Conservation (phyloP, 1,140 invertebrate genomes). For the Oscheius sp. region DNA sequence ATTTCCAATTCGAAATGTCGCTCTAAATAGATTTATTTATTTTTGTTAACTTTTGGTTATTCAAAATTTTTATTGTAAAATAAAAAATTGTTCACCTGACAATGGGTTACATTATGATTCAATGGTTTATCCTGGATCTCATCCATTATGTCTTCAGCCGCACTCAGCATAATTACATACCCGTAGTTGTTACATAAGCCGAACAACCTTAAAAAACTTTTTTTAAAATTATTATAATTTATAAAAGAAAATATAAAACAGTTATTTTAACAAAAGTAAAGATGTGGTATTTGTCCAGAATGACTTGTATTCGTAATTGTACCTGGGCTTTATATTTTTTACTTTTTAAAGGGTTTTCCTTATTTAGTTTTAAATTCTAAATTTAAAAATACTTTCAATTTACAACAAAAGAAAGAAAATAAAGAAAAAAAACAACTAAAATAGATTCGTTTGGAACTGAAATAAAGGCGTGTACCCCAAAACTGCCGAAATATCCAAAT, state of each 20-base stretch:
- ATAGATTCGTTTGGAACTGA: not conserved
- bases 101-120: not conserved
- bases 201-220: slow-evolving; percentile 35
- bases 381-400: no score
- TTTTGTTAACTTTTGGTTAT: not conserved
- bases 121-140: not conserved
- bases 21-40: slow-evolving; percentile 24
- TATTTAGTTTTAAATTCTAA: no score
- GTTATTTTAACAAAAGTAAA: not conserved
- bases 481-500: no score
- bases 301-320: no score
- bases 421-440: not conserved
- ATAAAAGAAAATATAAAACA: not conserved
- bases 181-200: slow-evolving; percentile 47
- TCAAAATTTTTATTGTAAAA: not conserved
- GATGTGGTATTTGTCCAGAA: not conserved
- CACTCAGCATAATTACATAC: slow-evolving; percentile 46
- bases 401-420: not conserved
- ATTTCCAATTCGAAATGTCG: slow-evolving; percentile 57
- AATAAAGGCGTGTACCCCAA: no score
- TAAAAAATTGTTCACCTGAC: not conserved
- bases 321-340: no score
- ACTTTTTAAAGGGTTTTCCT: no score
- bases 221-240: not conserved
- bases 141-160: slow-evolving; percentile 44